phyloP scores from a whole-genome alignment of 2,888 invertebrate genomes.

The Crossocerus cetratus region DNA sequence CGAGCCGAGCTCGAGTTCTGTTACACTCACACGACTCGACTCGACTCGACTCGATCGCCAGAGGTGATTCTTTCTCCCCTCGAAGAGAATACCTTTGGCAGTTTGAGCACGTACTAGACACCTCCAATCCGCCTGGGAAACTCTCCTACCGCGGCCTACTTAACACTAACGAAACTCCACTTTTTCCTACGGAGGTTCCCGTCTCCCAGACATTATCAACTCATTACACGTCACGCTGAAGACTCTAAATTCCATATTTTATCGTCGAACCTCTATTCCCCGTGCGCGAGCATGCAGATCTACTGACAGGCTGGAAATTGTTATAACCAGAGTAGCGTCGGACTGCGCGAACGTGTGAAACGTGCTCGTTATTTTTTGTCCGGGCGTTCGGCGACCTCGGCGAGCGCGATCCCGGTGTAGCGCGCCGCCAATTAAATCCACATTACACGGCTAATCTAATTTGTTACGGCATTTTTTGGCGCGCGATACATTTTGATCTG shows the following conservation, averaged over 20 bases:
- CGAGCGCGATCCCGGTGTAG: conserved; percentile 28
- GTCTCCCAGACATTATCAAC: too few relatives aligned
- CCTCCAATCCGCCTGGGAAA: conserved; percentile 4
- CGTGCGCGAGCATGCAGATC: too few relatives aligned
- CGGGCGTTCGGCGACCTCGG: conserved; percentile 30
- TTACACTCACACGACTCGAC: conserved; percentile 1
- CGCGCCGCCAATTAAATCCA: conserved; percentile 42
- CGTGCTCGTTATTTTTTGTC: conserved; percentile 24
- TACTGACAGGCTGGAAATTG: too few relatives aligned
- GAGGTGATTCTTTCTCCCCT: conserved; percentile 5
- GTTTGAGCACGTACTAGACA: conserved; percentile 3
- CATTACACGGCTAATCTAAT: conserved; percentile 41
- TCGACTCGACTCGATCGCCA: conserved; percentile 6
- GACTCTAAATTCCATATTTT: too few relatives aligned
- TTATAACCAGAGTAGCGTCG: too few relatives aligned
- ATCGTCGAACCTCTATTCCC: too few relatives aligned
- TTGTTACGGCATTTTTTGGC: conserved; percentile 46
- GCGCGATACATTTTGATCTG: not conserved
- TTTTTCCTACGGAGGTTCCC: not conserved
- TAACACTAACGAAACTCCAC: conserved; percentile 2
- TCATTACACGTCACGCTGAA: too few relatives aligned
- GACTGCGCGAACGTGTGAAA: too few relatives aligned
- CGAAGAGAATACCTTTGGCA: not conserved
- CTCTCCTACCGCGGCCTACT: not conserved
- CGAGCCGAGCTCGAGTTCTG: not conserved